Conservation (phyloP, 2,797 vertebrate species). For the Todus mexicanus region DNA sequence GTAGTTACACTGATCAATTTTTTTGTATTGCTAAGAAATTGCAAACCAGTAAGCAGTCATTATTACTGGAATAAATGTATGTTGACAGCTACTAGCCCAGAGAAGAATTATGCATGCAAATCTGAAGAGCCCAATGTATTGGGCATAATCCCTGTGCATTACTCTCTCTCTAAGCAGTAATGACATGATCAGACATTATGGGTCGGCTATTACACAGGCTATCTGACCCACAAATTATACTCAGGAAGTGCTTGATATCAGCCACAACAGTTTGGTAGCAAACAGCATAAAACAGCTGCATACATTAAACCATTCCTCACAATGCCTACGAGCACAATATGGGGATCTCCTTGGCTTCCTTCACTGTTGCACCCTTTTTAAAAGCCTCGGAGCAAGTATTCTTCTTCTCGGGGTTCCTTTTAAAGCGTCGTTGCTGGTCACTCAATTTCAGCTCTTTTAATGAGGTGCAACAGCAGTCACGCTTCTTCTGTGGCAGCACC, state of each 20-base stretch:
- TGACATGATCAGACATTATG: background rate
- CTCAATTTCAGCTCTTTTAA: background rate
- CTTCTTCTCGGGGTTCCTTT: background rate
- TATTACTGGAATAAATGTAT: background rate
- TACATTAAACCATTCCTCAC: background rate
- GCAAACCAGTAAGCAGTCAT: background rate
- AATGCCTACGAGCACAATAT: background rate
- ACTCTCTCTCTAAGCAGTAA: background rate
- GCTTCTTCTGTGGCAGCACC: background rate
- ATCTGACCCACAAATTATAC: background rate
- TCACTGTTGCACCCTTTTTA: rapidly evolving
- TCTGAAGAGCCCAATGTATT: background rate
- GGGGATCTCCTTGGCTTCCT: background rate
- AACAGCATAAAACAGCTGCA: background rate
- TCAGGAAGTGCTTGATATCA: background rate
- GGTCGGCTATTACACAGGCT: background rate
- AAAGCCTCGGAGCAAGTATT: background rate
- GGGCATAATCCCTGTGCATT: background rate
- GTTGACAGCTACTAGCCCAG: background rate
- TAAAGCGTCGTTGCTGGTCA: background rate
- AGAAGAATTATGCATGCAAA: background rate
- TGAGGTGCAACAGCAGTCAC: background rate
- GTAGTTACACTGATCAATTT: background rate
- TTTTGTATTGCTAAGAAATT: background rate
- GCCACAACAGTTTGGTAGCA: background rate